phyloP scores from a whole-genome alignment of 2,888 invertebrate species.

The Melitaea athalia region DNA sequence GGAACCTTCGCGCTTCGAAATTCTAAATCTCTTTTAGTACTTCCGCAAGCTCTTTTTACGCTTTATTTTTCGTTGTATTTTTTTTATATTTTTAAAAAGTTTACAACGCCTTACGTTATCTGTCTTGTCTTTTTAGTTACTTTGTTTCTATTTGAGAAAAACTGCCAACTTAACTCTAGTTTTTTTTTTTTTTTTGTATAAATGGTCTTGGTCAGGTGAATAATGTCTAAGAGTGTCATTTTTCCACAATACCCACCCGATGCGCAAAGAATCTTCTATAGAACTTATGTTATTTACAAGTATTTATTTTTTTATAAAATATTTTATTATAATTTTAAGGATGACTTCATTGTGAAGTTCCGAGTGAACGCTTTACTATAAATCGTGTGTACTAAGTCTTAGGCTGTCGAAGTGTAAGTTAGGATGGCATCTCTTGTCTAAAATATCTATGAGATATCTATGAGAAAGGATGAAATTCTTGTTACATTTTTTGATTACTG shows the following conservation, averaged over 20 bases:
- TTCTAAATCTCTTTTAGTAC: constrained; percentile 40
- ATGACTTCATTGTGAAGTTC: constrained; percentile 25
- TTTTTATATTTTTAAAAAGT: constrained; percentile 29
- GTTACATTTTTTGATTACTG: constrained; percentile 4
- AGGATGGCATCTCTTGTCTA: constrained; percentile 22
- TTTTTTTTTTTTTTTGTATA: constrained; percentile 1
- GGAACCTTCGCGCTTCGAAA: constrained; percentile 40
- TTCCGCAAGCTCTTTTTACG: constrained; percentile 35
- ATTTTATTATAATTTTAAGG: constrained; percentile 34
- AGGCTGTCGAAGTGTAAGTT: constrained; percentile 33
- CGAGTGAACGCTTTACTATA: constrained; percentile 28
- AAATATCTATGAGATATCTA: constrained; percentile 18
- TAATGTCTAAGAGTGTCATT: constrained; percentile 8
- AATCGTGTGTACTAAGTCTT: constrained; percentile 38
- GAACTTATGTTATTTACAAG: constrained; percentile 25
- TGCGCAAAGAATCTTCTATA: constrained; percentile 36
- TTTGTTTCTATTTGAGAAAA: background rate
- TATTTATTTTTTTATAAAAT: constrained; percentile 37
- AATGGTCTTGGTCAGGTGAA: constrained; percentile 7
- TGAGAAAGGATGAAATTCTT: constrained; percentile 5
- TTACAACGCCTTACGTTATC: constrained; percentile 15
- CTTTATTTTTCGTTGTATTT: constrained; percentile 30
- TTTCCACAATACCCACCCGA: constrained; percentile 34
- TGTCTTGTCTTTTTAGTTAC: constrained; percentile 5
- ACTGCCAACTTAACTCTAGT: background rate